Conservation (phyloP, 2,113 vertebrate species). For the Odontesthes bonariensis region DNA sequence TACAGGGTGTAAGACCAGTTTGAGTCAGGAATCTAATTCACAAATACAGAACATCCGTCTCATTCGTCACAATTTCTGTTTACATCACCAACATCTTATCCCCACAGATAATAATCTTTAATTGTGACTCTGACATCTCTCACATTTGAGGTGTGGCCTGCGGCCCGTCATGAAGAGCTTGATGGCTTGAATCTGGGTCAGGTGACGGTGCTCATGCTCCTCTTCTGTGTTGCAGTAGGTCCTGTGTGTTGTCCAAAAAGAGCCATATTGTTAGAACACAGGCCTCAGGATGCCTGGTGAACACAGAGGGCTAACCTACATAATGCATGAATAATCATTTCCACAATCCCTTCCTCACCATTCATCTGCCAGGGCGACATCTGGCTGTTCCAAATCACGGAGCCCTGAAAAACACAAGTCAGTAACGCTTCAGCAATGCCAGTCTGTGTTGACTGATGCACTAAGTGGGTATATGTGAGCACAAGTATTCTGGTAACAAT, state of each 20-base stretch:
- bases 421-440: constrained; percentile 74
- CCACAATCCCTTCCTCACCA: constrained; percentile 87
- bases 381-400: constrained; percentile 97
- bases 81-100: background rate
- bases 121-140: constrained; percentile 65
- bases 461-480: constrained; percentile 3
- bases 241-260: constrained; percentile 79
- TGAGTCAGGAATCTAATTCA: background rate
- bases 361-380: constrained; percentile 97
- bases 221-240: constrained; percentile 97
- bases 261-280: constrained; percentile 46
- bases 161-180: constrained; percentile 94
- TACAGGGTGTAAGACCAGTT: constrained; percentile 60
- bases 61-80: background rate
- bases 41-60: background rate
- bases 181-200: constrained; percentile 95
- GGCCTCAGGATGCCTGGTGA: constrained; percentile 42
- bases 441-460: constrained; percentile 26
- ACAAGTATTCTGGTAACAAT: background rate
- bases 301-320: constrained; percentile 67
- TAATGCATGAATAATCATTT: constrained; percentile 67
- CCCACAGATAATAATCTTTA: background rate
- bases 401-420: constrained; percentile 87
- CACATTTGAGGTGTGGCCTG: constrained; percentile 92
- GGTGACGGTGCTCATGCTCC: constrained; percentile 92